phyloP scores from a whole-genome alignment of 2,797 vertebrate species.

The Lutjanus campechanus region DNA sequence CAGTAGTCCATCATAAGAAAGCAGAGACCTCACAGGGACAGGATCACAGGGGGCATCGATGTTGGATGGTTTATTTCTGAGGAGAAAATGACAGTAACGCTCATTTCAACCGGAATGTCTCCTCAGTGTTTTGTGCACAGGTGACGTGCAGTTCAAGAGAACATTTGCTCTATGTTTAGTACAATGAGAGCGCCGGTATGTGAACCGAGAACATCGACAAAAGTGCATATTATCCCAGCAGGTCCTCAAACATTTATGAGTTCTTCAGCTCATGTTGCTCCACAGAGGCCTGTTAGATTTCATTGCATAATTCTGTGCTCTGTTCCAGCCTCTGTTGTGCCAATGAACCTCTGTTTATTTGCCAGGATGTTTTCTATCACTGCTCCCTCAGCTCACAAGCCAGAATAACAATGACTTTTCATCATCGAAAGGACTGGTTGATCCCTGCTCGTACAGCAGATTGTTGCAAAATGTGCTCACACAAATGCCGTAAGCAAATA shows the following conservation, averaged over 20 bases:
- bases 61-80: constrained; percentile 21
- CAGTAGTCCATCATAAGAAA: constrained; percentile 44
- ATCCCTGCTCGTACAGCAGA: constrained; percentile 48
- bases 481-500: constrained; percentile 37
- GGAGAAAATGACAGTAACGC: constrained; percentile 7
- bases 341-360: constrained; percentile 73
- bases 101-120: constrained; percentile 29
- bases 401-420: constrained; percentile 74
- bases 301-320: constrained; percentile 76
- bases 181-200: constrained; percentile 48
- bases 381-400: constrained; percentile 61
- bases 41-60: constrained; percentile 7
- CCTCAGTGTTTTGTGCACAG: constrained; percentile 29
- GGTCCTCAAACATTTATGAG: constrained; percentile 87
- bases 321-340: constrained; percentile 64
- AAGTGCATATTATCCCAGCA: constrained; percentile 68
- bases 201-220: constrained; percentile 64
- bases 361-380: constrained; percentile 73
- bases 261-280: constrained; percentile 80
- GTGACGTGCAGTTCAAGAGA: constrained; percentile 24
- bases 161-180: constrained; percentile 49
- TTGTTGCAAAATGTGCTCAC: constrained; percentile 47
- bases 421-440: constrained; percentile 64
- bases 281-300: constrained; percentile 79
- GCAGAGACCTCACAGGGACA: constrained; percentile 13